These are phyloP conservation scores for Colostygia pectinataria DNA, from an alignment of 2,888 invertebrate species.

Conservation along the genomic window DNA sequence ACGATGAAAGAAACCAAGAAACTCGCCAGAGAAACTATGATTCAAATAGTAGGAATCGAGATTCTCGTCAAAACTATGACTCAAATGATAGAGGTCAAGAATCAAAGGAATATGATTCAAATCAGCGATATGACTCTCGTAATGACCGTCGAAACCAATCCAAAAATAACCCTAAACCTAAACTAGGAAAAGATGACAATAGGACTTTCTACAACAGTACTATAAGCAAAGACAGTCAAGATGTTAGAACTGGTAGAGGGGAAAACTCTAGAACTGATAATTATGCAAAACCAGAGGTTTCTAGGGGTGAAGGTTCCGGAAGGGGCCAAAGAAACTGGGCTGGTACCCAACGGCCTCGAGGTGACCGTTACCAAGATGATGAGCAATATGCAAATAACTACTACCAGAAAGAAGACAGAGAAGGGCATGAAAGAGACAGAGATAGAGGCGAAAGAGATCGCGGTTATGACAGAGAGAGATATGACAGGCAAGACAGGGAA, in stretches of 20 bases:
- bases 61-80: slow-evolving; percentile 16
- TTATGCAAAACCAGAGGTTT: slow-evolving; percentile 8
- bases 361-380: slow-evolving; percentile 66
- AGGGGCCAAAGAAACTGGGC: slow-evolving; percentile 55
- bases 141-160: slow-evolving; percentile 56
- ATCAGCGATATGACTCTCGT: slow-evolving; percentile 29
- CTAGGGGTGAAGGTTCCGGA: slow-evolving; percentile 38
- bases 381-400: slow-evolving; percentile 72
- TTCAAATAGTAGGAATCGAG: slow-evolving; percentile 29
- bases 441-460: slow-evolving; percentile 30
- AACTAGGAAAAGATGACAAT: slow-evolving; percentile 65
- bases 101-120: slow-evolving; percentile 29
- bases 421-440: slow-evolving; percentile 27
- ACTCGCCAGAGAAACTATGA: slow-evolving; percentile 21
- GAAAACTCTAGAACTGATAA: slow-evolving; percentile 10
- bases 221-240: slow-evolving; percentile 62
- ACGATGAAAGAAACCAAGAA: slow-evolving; percentile 26
- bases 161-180: slow-evolving; percentile 58
- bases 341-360: slow-evolving; percentile 62
- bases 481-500: slow-evolving; percentile 28
- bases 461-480: slow-evolving; percentile 22
- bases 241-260: slow-evolving; percentile 59
- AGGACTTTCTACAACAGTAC: slow-evolving; percentile 72
- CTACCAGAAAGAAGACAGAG: slow-evolving; percentile 48
- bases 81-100: slow-evolving; percentile 20